Percentiles rank a stretch among this genome's conserved stretches.
phyloP scores from a whole-genome alignment of 53 echinoderm and acorn worm genomes.

The Echinarachnius parma region DNA sequence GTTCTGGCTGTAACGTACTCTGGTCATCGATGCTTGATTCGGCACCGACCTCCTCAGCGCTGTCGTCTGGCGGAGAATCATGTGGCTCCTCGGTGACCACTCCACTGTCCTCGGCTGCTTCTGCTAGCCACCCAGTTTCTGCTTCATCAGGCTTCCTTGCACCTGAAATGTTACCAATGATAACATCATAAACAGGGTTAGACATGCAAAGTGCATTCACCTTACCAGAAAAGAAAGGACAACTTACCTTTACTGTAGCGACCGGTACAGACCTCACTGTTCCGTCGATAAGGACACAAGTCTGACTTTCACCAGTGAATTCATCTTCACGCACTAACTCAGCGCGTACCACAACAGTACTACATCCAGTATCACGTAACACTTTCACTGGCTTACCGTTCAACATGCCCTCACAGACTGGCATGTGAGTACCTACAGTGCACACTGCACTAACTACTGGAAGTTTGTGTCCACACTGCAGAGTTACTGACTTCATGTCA shows the following conservation, averaged over 20 bases:
- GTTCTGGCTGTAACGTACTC: not conserved
- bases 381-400: slow-evolving; percentile 8
- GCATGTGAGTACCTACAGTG: not conserved
- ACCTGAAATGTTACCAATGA: slow-evolving; percentile 31
- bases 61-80: too few relatives aligned
- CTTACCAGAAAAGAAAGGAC: too few relatives aligned
- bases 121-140: not conserved
- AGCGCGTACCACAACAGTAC: slow-evolving; percentile 2
- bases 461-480: slow-evolving; percentile 8
- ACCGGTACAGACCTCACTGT: too few relatives aligned
- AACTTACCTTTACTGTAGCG: too few relatives aligned
- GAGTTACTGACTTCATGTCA: not conserved
- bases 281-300: too few relatives aligned
- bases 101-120: not conserved
- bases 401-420: slow-evolving; percentile 4
- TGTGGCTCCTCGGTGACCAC: too few relatives aligned
- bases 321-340: not conserved
- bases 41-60: too few relatives aligned
- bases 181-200: slow-evolving; percentile 27
- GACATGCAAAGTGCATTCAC: slow-evolving; percentile 28
- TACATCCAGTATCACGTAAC: slow-evolving; percentile 28
- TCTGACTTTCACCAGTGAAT: too few relatives aligned
- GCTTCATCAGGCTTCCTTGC: not conserved
- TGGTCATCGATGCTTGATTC: not conserved
- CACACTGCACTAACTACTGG: not conserved